Base-by-base conservation (phyloP, 2,797 vertebrate species). In the Sebastes diaconus region DNA sequence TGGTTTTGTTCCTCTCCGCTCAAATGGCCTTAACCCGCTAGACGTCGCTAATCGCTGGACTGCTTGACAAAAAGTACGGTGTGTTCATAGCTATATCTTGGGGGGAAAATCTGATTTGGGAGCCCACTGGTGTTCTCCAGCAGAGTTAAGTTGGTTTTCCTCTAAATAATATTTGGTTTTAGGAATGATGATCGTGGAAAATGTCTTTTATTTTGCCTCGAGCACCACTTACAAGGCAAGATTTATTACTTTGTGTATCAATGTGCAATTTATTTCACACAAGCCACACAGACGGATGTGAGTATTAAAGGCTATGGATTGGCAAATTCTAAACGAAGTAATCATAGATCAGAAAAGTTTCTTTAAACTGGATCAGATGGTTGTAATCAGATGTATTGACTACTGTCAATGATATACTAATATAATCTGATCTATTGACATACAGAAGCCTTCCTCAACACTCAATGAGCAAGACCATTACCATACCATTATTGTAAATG, bases 1-100 rank as follows among this genome's bases (percentile, higher is more conserved):
- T 83, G 75, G 75, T 87, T 57, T 83, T 83, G 71, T 80, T 77
- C 83, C 63, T 82, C 78, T 68, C 70, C 16, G 8, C 67, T 69
- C 58, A 78, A 84, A 85, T 30, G 55, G 73, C 73, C 73, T 86
- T 63, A 60, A 77, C 71, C 69, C 39, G 1, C 54, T 9, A 79
- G 80, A 81, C 55, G 77, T 70, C 30, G 54, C 79, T 72, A 80
- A 86, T 75, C 34, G 18, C 66, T 11, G 54, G 50, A 70, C 70
- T 12, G 67, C 64, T 68, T 75, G 55, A 75, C 50, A 60, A 65
- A 77, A 61, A 69, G 64, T 3, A 61, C 12, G 20, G 2, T 29
- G 79, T 30, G 25, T 52, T 58, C 29, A 6, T 55, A 36, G 24
- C 50, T 29, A 13, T 24, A 58, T 74, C 61, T 66, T 3, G 16